Base-by-base conservation (phyloP, 2,113 vertebrate species). In the Eurystomus gularis region DNA sequence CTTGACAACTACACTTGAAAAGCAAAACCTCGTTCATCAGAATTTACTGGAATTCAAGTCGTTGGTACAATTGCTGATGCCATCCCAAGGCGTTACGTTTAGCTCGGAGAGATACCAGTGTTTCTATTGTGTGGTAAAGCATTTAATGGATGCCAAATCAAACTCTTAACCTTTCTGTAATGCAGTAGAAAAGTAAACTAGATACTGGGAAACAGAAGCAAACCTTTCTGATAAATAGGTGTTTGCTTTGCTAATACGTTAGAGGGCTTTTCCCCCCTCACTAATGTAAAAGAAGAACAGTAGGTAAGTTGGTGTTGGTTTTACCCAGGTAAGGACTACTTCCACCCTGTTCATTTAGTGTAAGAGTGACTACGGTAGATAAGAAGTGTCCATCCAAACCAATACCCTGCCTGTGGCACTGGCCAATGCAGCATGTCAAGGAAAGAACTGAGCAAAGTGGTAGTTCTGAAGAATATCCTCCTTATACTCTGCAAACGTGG, bases 81-180 rank as follows among this genome's bases (percentile, higher is more conserved):
- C 31, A 61, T 86, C 31, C 54, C 54, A 37, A 42, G 52, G 35
- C 84, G 57, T 79, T 73, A 69, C 8, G 4, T 76, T 86, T 86
- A 91, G 28, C 71, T 87, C 39, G 25, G 46, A 88, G 42, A 82
- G 46, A 91, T 89, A 57, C 42, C 18, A 17, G 42, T 87, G 40
- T 44, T 87, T 96, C 81, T 85, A 58, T 94, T 96, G 78, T 93
- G 49, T 65, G 39, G 21, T 79, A 91, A 89, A 91, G 15, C 84
- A 94, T 96, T 97, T 89, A 88, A 69, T 42, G 42, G 69, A 77
- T 94, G 95, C 91, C 95, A 97, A 90, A 73, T 96, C 88, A 97
- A 97, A 93, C 94, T 88, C 76, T 86, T 86, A 58, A 70, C 52
- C 61, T 92, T 85, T 90, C 44, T 85, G 66, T 90, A 80, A 69